Evolutionary conservation across 2,797 vertebrate genomes (phyloP), one percentile per base, ranked within the genome.

Genomic region (Poeciliopsis presidionis): DNA sequence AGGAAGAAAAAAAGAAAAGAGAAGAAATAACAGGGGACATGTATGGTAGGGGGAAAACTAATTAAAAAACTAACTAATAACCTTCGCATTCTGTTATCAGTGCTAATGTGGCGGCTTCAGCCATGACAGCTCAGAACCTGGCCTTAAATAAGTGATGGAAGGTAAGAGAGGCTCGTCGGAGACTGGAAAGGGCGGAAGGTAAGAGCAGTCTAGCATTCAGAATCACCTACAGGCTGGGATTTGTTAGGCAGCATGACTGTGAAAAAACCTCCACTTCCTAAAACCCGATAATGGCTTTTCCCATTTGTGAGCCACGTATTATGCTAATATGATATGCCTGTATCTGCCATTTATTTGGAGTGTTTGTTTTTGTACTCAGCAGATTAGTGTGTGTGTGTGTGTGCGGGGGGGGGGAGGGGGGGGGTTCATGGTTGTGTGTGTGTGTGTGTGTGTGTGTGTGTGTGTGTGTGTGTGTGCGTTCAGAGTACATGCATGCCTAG

Each of bases 401-500:
- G 65, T 77, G 65, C 1, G 30, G 30, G 30, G 30, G 30, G 30
- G 30, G 30, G 30, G 1, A 30, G 30, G 30, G 30, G 30, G 55
- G 1, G 33, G 2, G 30, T 30, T 2, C 33, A 2, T 33, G 33
- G 2, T 0, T 4, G 36, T 33, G 33, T 2, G 74, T 79, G 77
- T 84, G 75, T 75, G 57, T 74, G 25, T 65, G 73, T 76, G 65
- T 78, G 63, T 84, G 49, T 14, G 8, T 3, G 53, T 84, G 55
- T 18, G 7, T 70, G 73, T 78, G 76, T 81, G 72, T 77, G 63
- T 76, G 28, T 71, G 74, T 77, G 67, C 76, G 33, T 79, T 63
- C 39, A 7, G 78, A 78, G 80, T 81, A 82, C 36, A 4, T 86
- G 94, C 92, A 93, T 94, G 95, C 93, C 95, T 95, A 94, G 96